Conservation (phyloP, 2,113 vertebrate genomes). For the Sarotherodon lohbergeri region DNA sequence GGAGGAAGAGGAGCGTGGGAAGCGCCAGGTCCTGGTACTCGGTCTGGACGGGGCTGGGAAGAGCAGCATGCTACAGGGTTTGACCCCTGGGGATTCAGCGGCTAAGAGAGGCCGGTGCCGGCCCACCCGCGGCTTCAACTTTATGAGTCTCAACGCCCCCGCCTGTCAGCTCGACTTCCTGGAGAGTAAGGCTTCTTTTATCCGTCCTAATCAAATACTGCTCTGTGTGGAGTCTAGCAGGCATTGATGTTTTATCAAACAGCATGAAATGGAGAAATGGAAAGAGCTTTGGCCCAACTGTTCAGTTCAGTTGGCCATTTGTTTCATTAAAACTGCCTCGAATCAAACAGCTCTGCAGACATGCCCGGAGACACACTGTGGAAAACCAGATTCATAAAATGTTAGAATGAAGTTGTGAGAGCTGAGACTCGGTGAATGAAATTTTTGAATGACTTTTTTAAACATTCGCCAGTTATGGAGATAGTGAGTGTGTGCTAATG, state of each 20-base stretch:
- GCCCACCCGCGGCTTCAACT: constrained; percentile 87
- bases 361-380: accelerated
- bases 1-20: constrained; percentile 69
- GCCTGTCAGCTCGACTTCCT: constrained; percentile 83
- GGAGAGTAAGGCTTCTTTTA: constrained; percentile 77
- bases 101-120: constrained; percentile 56
- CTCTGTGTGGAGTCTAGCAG: neutral
- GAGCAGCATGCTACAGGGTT: constrained; percentile 83
- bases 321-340: neutral
- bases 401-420: neutral
- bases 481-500: neutral
- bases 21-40: constrained; percentile 85
- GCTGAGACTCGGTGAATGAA: neutral
- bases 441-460: neutral
- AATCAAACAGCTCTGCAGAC: neutral
- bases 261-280: neutral
- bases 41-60: constrained; percentile 89
- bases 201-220: neutral
- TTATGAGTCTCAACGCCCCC: constrained; percentile 73
- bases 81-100: constrained; percentile 68
- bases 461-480: neutral
- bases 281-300: neutral
- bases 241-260: neutral
- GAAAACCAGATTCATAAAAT: neutral
- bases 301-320: neutral